Evolutionary conservation across 2,888 invertebrate genomes (phyloP), one percentile per base, ranked within the genome.

Genomic region (Metopia argyrocephala): DNA sequence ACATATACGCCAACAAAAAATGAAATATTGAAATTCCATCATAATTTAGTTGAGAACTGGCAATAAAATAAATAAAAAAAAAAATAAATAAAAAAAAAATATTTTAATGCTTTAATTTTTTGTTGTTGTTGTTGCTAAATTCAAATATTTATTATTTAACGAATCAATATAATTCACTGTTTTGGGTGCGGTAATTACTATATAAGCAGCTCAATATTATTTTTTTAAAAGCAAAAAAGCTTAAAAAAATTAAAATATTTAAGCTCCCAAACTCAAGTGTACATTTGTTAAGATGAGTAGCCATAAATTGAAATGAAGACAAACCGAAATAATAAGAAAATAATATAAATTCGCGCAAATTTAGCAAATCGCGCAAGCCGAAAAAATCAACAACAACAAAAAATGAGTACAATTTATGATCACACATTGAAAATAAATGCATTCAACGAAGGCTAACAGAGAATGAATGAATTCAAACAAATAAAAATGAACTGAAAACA

Each of bases 181-280:
- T 76, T 76, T 73, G 71, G 79, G 79, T 76, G 79, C 68, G 73
- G 79, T 64, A 18, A 59, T 76, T 57, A n/a, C n/a, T n/a, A n/a
- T n/a, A 76, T 73, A 73, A 80, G 64, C 76, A 65, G 68, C 57
- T 73, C 54, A 56, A 75, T 65, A 15, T 69, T 62, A 61, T 52
- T 52, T 54, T 28, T 48, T 3, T 5, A 48, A 59, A 57, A 69
- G 59, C 25, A 31, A 52, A 48, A 61, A n/a, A n/a, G n/a, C 15
- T 4, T 56, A 27, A 21, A 27, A 70, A 48, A 64, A 38, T 25
- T 45, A 25, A 73, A 76, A 70, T 78, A 75, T 75, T 82, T 78
- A 28, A 23, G 48, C 57, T 27, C 56, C 15, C 50, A 68, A 46
- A 57, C 57, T 68, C 38, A 38, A 12, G 9, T 9, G 3, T 31